Base-by-base conservation (phyloP, 2,797 vertebrate genomes). In the Sebastes vulpes region DNA sequence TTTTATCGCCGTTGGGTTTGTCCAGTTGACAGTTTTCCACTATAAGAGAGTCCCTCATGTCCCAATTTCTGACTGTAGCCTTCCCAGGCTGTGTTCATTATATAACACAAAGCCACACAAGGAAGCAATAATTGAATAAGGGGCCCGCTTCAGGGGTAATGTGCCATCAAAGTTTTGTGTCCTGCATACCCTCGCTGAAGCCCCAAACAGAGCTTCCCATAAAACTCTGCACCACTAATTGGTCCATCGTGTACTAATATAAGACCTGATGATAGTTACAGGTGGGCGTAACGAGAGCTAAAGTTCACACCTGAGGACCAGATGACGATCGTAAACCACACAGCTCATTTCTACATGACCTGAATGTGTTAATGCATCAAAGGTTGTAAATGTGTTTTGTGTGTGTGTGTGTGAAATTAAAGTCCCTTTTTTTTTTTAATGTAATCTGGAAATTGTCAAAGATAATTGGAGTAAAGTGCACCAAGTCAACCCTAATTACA, bases 81-180 rank as follows among this genome's bases (percentile, higher is more conserved):
- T 50, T 42, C 64, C 50, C 73, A 64, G 63, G 57, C 75, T 61
- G 42, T 48, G 18, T 69, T 46, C 38, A 65, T 85, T 82, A 81
- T 61, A 75, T 87, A 90, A 91, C 54, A 88, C 65, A 75, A 89
- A 86, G 82, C 70, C 81, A 79, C 81, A 86, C 69, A 42, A 88
- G 90, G 87, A 92, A 92, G 86, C 80, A 83, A 87, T 92, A 81
- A 85, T 60, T 72, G 75, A 89, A 86, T 79, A 38, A 66, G 85
- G 72, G 89, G 86, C 85, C 89, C 57, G 4, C 61, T 77, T 81
- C 31, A 35, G 72, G 80, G 80, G 84, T 76, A 74, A 57, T 9
- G n/a, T 35, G 9, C 69, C 82, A 86, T 84, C 81, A 84, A 87
- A 86, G 88, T 72, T 59, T 76, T 31, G 58, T 65, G 75, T 63